phyloP scores from a whole-genome alignment of 2,113 vertebrate genomes.

The Rattus norvegicus region GRCr8 NC_086039.1:141751001-141751500 shows the following conservation, averaged over 20 bases:
- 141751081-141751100: neutral
- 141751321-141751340: neutral
- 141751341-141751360: neutral
- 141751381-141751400: neutral
- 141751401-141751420: neutral
- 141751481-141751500: neutral
- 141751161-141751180: neutral
- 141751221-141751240: neutral
- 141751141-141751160: neutral
- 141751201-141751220: neutral
- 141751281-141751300: neutral
- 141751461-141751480: neutral
- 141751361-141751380: neutral
- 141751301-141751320: neutral
- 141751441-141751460: neutral
- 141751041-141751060: neutral
- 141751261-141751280: neutral
- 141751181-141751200: neutral
- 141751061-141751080: neutral
- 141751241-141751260: neutral
- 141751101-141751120: neutral
- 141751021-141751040: neutral
- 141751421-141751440: neutral
- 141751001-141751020: neutral
- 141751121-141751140: neutral